Base-by-base conservation (phyloP, 2,113 vertebrate species). In the Chlorodrepanis virens region DNA sequence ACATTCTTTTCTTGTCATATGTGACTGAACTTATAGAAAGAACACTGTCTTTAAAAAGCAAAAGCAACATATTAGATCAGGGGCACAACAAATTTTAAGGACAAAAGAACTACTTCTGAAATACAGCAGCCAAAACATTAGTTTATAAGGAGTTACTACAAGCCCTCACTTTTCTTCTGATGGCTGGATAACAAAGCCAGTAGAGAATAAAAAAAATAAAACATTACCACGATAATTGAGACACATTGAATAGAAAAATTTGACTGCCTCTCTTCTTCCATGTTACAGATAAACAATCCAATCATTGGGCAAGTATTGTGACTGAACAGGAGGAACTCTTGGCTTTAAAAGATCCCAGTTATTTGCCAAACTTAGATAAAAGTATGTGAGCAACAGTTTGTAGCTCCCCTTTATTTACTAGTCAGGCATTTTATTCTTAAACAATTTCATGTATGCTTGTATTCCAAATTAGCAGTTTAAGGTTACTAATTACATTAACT, bases 401-500 rank as follows among this genome's bases (percentile, higher is more conserved):
- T 42, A 88, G 23, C 5, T 87, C 6, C 13, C 29, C 14, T 68
- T 83, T 65, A 35, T 39, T 47, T 63, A 3, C 1, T 9, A 91
- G 49, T 33, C n/a, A 31, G 78, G n/a, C 14, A 54, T 90, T 92
- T 92, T 74, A 45, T 87, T 93, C 83, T 82, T 70, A 39, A 88
- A 70, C 27, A 14, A 72, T 78, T 96, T 44, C 19, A 59, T 76
- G 77, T 95, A 88, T 78, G 64, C 45, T 92, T 92, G 60, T 93
- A 83, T 94, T 95, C 70, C 56, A 97, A 96, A 97, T 96, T 94
- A 94, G 82, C 80, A 96, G 82, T 96, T 96, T 95, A 80, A 92
- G 96, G 81, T 61, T 59, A 83, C 77, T 78, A 97, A 95, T 97
- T 94, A 90, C 63, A 94, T 92, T 90, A 96, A 97, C 89, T 97